Percentiles rank a stretch among this genome's conserved stretches.
phyloP scores from a whole-genome alignment of 2,888 invertebrate species.

The Pseudococcus viburni region DNA sequence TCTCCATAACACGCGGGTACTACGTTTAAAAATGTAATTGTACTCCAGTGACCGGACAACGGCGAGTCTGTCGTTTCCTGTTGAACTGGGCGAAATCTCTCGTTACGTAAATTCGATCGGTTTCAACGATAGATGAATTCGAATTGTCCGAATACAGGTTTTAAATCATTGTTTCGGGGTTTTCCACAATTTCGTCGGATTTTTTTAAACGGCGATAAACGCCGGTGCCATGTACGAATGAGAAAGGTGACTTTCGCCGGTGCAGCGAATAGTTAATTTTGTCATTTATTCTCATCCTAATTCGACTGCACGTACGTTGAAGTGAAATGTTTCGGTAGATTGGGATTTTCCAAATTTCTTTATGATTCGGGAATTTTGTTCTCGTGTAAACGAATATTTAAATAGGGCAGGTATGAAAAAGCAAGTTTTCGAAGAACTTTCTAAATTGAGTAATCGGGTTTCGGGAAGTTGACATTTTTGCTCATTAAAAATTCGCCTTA shows the following conservation, averaged over 20 bases:
- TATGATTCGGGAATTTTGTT: too few relatives aligned
- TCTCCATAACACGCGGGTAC: neutral
- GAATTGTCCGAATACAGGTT: neutral
- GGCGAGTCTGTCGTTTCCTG: neutral
- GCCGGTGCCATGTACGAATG: neutral
- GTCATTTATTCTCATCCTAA: too few relatives aligned
- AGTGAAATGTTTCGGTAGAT: too few relatives aligned
- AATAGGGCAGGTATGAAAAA: too few relatives aligned
- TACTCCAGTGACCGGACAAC: neutral
- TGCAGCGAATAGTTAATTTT: neutral
- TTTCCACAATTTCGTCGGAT: neutral
- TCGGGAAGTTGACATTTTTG: too few relatives aligned
- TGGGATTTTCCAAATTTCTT: too few relatives aligned
- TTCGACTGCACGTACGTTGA: too few relatives aligned
- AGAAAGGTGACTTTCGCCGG: neutral
- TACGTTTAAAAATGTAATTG: slow-evolving; percentile 43
- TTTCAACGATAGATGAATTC: neutral
- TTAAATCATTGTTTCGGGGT: neutral
- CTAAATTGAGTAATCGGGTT: too few relatives aligned
- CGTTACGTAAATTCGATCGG: slow-evolving; percentile 19
- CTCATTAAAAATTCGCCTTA: too few relatives aligned
- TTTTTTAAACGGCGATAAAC: neutral
- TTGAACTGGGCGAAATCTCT: neutral
- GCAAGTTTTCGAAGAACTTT: too few relatives aligned
- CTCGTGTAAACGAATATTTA: too few relatives aligned